Conservation (phyloP, 2,888 invertebrate species). For the Harpalus rubripes region DNA sequence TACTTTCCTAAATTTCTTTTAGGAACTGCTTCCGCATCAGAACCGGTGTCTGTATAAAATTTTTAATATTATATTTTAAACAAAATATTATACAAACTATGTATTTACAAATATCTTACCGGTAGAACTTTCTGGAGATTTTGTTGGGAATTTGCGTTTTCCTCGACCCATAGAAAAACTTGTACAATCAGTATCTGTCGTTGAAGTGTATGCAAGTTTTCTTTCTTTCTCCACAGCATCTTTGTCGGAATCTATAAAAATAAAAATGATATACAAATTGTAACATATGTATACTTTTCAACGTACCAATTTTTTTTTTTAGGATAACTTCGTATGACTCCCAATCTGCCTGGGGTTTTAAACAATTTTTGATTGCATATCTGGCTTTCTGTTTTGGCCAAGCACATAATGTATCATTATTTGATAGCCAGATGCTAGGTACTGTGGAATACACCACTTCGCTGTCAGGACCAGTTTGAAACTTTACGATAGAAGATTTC, state of each 20-base stretch:
- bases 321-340: background rate
- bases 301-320: slow-evolving; percentile 34
- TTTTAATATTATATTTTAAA: background rate
- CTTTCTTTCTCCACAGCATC: slow-evolving; percentile 9
- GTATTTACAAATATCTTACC: background rate
- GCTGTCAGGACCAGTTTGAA: background rate
- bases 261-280: background rate
- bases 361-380: slow-evolving; percentile 20
- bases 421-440: slow-evolving; percentile 28
- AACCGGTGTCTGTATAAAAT: background rate
- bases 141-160: slow-evolving; percentile 11
- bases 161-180: slow-evolving; percentile 5
- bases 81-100: background rate
- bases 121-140: slow-evolving; percentile 4
- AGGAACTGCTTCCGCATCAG: background rate
- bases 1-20: too few relatives aligned
- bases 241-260: background rate
- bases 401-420: slow-evolving; percentile 12
- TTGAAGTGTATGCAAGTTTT: slow-evolving; percentile 1
- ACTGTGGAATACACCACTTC: slow-evolving; percentile 16
- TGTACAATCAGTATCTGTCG: slow-evolving; percentile 11
- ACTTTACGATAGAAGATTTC: slow-evolving; percentile 12
- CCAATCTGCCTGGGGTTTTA: slow-evolving; percentile 15
- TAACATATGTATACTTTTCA: background rate
- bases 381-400: slow-evolving; percentile 15